phyloP scores from a whole-genome alignment of 2,888 invertebrate genomes.

The Caenorhabditis virilis region DNA sequence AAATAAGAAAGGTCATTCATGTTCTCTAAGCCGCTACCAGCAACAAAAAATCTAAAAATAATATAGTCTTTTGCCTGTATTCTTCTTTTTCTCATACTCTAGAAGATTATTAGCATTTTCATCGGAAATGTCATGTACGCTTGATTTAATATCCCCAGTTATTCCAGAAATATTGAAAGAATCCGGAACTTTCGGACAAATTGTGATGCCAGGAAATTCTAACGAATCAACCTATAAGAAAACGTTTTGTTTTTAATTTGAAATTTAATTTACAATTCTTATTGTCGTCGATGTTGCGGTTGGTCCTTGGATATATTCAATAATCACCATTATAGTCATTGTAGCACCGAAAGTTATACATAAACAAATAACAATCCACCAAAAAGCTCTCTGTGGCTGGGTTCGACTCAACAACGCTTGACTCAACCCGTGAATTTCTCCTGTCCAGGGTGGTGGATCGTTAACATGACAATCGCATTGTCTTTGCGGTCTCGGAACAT shows the following conservation, averaged over 20 bases:
- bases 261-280: constrained; percentile 41
- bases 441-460: constrained; percentile 65
- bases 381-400: constrained; percentile 53
- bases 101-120: constrained; percentile 47
- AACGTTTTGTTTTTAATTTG: neutral
- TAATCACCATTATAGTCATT: constrained; percentile 55
- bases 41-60: constrained; percentile 49
- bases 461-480: constrained; percentile 58
- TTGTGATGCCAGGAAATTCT: constrained; percentile 60
- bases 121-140: constrained; percentile 43
- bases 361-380: constrained; percentile 62
- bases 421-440: constrained; percentile 64
- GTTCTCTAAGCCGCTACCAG: constrained; percentile 63
- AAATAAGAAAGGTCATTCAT: constrained; percentile 56
- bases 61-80: too few species aligned
- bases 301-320: constrained; percentile 61
- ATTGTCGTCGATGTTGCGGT: constrained; percentile 66
- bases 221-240: constrained; percentile 52
- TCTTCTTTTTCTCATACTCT: too few species aligned
- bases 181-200: constrained; percentile 65
- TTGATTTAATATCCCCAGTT: constrained; percentile 46
- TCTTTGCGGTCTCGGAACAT: constrained; percentile 43
- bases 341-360: constrained; percentile 55
- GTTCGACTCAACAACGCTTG: constrained; percentile 56
- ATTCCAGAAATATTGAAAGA: constrained; percentile 54